Conservation (phyloP, 2,888 invertebrate genomes). For the Cantharis nigra region DNA sequence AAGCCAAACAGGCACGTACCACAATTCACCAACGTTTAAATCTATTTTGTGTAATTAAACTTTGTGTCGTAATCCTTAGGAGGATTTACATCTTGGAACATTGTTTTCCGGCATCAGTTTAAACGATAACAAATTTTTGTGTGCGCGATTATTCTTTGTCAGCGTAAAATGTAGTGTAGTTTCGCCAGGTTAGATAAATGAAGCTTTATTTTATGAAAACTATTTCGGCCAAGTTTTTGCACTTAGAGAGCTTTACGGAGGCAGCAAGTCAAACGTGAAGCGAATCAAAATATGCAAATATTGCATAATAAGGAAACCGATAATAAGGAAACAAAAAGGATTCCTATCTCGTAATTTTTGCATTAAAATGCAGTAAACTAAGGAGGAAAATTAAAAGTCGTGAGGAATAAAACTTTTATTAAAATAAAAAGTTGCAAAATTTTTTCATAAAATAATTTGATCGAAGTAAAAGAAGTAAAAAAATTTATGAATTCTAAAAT, state of each 20-base stretch:
- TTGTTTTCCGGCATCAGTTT: background rate
- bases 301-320: background rate
- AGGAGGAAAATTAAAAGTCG: background rate
- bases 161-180: background rate
- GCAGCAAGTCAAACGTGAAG: background rate
- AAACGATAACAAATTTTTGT: background rate
- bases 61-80: background rate
- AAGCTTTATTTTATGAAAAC: background rate
- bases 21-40: background rate
- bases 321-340: background rate
- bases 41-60: background rate
- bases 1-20: background rate
- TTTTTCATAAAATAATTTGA: background rate
- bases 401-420: background rate
- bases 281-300: background rate
- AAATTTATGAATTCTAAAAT: slow-evolving; percentile 5
- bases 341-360: background rate
- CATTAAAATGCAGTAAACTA: background rate
- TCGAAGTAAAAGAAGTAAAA: background rate
- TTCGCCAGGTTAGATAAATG: background rate
- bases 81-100: background rate
- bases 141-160: background rate
- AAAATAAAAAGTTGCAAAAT: background rate
- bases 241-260: background rate
- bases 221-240: background rate